phyloP scores from a whole-genome alignment of 2,113 vertebrate genomes.

The Lathamus discolor region DNA sequence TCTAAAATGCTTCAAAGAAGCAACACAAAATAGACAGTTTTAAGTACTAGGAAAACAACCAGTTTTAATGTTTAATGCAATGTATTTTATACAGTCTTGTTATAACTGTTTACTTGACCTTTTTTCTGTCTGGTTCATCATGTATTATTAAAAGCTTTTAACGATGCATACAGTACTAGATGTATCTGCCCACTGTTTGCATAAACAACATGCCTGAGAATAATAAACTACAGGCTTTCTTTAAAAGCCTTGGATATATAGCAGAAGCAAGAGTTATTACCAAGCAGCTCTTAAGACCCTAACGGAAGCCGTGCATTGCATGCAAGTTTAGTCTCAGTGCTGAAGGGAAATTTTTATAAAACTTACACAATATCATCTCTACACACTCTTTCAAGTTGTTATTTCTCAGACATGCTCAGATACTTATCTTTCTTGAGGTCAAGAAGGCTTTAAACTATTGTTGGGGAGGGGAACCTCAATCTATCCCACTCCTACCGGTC shows the following conservation, averaged over 20 bases:
- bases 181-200: slow-evolving; percentile 12
- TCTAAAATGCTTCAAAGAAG: not conserved
- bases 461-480: not conserved
- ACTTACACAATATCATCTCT: not conserved
- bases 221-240: not conserved
- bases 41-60: not conserved
- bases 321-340: not conserved
- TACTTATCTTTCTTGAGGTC: not conserved
- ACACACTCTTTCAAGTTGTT: not conserved
- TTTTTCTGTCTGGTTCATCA: slow-evolving; percentile 1
- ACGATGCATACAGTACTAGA: not conserved
- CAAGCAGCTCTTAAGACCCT: not conserved
- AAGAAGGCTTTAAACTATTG: not conserved
- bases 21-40: not conserved
- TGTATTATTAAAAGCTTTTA: slow-evolving; percentile 60
- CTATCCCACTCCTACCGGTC: not conserved
- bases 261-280: not conserved
- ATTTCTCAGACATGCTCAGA: not conserved
- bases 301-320: not conserved
- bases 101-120: slow-evolving; percentile 43
- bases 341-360: not conserved
- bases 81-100: not conserved
- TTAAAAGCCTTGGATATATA: not conserved
- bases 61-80: slow-evolving; percentile 36
- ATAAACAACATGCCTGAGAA: slow-evolving; percentile 28